These are phyloP conservation scores for Ashinkailepas kermadecensis DNA, from an alignment of 2,888 invertebrate species.

Conservation along the genomic window DNA sequence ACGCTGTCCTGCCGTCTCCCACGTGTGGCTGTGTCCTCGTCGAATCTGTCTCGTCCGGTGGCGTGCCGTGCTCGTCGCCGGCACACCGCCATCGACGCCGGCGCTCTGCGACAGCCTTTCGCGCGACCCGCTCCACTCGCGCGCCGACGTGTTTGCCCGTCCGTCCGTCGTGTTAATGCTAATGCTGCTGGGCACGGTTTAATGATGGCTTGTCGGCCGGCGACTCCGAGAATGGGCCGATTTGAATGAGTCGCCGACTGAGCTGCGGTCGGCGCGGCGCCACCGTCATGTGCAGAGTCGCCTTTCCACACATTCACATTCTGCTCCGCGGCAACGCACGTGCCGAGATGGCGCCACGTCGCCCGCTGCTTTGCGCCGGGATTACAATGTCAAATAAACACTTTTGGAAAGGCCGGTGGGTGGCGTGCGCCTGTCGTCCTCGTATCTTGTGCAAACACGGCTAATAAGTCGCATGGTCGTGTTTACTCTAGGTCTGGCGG, in stretches of 20 bases:
- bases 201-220: constrained; percentile 12
- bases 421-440: too few species aligned
- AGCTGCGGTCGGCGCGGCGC: not conserved
- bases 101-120: not conserved
- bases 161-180: constrained; percentile 2
- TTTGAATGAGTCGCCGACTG: constrained; percentile 3
- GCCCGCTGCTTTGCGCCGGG: not conserved
- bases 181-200: constrained; percentile 4
- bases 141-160: not conserved
- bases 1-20: too few species aligned
- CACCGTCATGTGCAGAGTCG: not conserved
- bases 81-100: not conserved
- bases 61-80: too few species aligned
- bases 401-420: not conserved
- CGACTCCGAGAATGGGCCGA: not conserved
- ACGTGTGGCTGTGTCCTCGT: too few species aligned
- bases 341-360: not conserved
- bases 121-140: not conserved
- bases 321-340: not conserved
- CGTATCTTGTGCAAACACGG: too few species aligned
- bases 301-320: not conserved
- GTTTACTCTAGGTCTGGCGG: too few species aligned
- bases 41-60: too few species aligned
- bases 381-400: constrained; percentile 2
- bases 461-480: too few species aligned